Percentiles rank a stretch among this genome's conserved stretches.
These are phyloP conservation scores for Motacilla alba DNA, from an alignment of 2,113 vertebrate species.

Conservation along the genomic window DNA sequence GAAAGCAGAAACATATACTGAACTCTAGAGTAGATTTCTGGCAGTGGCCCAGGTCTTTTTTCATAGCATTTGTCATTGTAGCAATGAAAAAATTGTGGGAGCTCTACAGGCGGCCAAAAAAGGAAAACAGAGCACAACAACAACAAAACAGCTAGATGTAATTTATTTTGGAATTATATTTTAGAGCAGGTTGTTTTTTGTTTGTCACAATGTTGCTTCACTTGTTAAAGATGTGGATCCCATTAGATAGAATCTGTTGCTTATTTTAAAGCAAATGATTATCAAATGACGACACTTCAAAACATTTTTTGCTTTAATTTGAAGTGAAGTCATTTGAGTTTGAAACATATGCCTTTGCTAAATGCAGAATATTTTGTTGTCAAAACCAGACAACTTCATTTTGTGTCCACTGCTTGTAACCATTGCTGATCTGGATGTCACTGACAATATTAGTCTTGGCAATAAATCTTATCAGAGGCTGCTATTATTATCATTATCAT, in stretches of 20 bases:
- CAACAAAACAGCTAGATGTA: not conserved
- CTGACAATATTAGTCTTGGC: not conserved
- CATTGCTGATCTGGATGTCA: constrained; percentile 40
- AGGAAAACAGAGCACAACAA: constrained; percentile 30
- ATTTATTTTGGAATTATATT: constrained; percentile 50
- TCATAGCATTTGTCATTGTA: constrained; percentile 58
- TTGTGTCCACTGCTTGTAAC: constrained; percentile 43
- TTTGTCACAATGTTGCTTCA: constrained; percentile 56
- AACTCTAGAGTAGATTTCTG: constrained; percentile 60
- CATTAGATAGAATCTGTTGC: constrained; percentile 66
- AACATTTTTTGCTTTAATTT: constrained; percentile 73
- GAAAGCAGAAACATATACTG: constrained; percentile 60
- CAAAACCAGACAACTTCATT: constrained; percentile 61
- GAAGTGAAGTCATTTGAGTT: constrained; percentile 77
- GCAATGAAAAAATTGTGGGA: constrained; percentile 55
- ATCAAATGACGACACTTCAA: constrained; percentile 74
- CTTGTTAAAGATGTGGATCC: constrained; percentile 60
- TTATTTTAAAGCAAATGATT: constrained; percentile 76
- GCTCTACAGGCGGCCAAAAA: constrained; percentile 6
- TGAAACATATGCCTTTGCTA: constrained; percentile 75
- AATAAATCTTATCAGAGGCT: not conserved
- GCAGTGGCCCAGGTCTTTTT: constrained; percentile 60
- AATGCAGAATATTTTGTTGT: constrained; percentile 57
- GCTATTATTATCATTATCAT: not conserved
- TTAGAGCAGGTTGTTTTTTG: constrained; percentile 55